Conservation (phyloP, 2,888 invertebrate genomes). For the Caenorhabditis angaria region DNA sequence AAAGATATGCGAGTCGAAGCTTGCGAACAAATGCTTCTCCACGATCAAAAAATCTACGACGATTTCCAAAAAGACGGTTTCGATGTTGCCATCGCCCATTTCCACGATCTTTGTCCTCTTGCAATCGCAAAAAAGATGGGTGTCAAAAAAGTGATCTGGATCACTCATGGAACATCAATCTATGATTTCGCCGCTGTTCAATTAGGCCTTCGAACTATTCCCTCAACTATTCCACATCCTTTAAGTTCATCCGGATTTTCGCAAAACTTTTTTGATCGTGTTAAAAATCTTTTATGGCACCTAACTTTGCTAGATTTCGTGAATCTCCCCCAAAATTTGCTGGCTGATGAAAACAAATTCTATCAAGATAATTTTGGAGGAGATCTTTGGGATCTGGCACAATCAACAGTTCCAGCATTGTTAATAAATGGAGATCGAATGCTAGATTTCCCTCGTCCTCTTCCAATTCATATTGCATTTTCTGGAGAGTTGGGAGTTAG, state of each 20-base stretch:
- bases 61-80: slow-evolving; percentile 55
- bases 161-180: slow-evolving; percentile 69
- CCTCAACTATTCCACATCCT: slow-evolving; percentile 69
- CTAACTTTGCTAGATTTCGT: slow-evolving; percentile 67
- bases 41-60: slow-evolving; percentile 43
- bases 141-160: slow-evolving; percentile 66
- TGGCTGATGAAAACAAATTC: slow-evolving; percentile 66
- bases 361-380: slow-evolving; percentile 50
- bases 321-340: slow-evolving; percentile 66
- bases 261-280: slow-evolving; percentile 58
- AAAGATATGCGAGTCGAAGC: slow-evolving; percentile 70
- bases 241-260: slow-evolving; percentile 61
- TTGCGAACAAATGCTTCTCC: slow-evolving; percentile 68
- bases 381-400: slow-evolving; percentile 65
- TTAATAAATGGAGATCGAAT: slow-evolving; percentile 69
- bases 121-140: slow-evolving; percentile 64
- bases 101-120: slow-evolving; percentile 70
- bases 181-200: slow-evolving; percentile 66
- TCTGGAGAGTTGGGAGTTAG: slow-evolving; percentile 62
- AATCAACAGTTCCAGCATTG: slow-evolving; percentile 54
- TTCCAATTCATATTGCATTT: slow-evolving; percentile 64
- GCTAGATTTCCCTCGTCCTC: slow-evolving; percentile 70
- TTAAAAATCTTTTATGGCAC: slow-evolving; percentile 67
- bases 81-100: slow-evolving; percentile 70
- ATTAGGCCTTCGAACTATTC: slow-evolving; percentile 65